Evolutionary conservation across 1,140 invertebrate genomes (phyloP).

Genomic region (Hyphantria cunea): DNA sequence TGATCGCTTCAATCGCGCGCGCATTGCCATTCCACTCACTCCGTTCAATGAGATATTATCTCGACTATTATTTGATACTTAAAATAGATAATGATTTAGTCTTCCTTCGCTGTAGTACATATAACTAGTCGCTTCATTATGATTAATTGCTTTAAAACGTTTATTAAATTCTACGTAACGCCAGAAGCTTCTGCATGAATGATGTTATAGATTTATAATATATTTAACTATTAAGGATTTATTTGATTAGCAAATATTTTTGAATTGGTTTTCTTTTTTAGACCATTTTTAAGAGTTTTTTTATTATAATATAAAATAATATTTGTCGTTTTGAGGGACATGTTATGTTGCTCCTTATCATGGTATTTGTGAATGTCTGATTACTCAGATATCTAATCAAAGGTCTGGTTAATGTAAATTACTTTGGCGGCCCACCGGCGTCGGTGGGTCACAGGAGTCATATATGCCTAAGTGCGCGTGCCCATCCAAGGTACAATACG

Average conservation of each 20-base stretch:
- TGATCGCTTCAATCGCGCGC: constrained; percentile 46
- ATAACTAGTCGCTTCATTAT: constrained; percentile 48
- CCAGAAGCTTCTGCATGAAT: constrained; percentile 37
- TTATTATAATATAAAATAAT: no score
- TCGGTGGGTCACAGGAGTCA: constrained; percentile 54
- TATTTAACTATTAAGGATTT: constrained; percentile 5
- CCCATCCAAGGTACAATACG: constrained; percentile 56
- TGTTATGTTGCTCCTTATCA: no score
- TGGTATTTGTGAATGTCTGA: no score
- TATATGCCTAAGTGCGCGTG: constrained; percentile 44
- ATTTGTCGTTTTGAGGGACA: no score
- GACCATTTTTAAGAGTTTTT: no score
- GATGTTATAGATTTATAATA: constrained; percentile 5
- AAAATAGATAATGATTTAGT: constrained; percentile 62
- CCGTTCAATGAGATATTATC: constrained; percentile 60
- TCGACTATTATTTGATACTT: constrained; percentile 50
- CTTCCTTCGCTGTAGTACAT: constrained; percentile 31
- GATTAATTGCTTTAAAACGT: constrained; percentile 59
- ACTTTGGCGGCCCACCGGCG: constrained; percentile 54
- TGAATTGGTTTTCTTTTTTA: background rate
- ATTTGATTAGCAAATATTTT: constrained; percentile 10
- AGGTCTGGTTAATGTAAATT: constrained; percentile 34
- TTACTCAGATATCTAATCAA: no score
- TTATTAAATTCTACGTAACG: constrained; percentile 47
- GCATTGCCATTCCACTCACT: constrained; percentile 43